phyloP scores from a whole-genome alignment of 2,888 invertebrate genomes.

The Herminia tarsipennalis region DNA sequence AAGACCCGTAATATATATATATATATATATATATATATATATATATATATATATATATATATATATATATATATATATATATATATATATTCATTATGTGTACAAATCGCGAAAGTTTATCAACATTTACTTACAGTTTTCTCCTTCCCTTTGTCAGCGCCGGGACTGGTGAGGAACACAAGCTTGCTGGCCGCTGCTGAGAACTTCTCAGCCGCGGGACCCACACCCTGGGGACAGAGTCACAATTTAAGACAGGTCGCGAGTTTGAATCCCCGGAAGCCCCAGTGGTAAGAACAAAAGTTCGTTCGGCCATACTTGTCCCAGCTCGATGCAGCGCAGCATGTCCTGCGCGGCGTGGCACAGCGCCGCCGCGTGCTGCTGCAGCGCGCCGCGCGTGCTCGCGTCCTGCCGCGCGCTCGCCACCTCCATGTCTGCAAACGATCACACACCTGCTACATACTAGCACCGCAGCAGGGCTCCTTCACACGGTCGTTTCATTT shows the following conservation, averaged over 20 bases:
- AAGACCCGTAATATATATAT: too few species aligned
- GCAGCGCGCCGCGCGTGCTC: slow-evolving; percentile 8
- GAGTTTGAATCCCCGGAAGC: too few species aligned
- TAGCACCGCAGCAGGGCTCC: too few species aligned
- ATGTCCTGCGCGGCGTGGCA: slow-evolving; percentile 24
- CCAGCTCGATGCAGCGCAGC: neutral
- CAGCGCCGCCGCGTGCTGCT: slow-evolving; percentile 12
- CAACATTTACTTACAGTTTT: slow-evolving; percentile 44
- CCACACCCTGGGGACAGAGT: slow-evolving; percentile 11
- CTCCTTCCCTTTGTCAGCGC: slow-evolving; percentile 40
- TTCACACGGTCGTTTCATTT: too few species aligned
- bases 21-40: too few species aligned
- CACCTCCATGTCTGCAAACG: slow-evolving; percentile 50
- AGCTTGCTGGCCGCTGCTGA: slow-evolving; percentile 49
- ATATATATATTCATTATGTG: too few species aligned
- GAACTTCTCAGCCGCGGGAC: slow-evolving; percentile 47
- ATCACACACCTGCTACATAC: neutral
- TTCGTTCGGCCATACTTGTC: too few species aligned
- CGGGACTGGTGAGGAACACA: slow-evolving; percentile 41
- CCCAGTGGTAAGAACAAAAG: too few species aligned
- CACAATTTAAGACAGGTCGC: too few species aligned
- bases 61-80: too few species aligned
- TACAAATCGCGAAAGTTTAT: too few species aligned
- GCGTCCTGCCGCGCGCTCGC: slow-evolving; percentile 16
- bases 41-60: too few species aligned